These are phyloP conservation scores for Drosophila subquinaria DNA, from an alignment of 2,888 invertebrate genomes.

Conservation along the genomic window DNA sequence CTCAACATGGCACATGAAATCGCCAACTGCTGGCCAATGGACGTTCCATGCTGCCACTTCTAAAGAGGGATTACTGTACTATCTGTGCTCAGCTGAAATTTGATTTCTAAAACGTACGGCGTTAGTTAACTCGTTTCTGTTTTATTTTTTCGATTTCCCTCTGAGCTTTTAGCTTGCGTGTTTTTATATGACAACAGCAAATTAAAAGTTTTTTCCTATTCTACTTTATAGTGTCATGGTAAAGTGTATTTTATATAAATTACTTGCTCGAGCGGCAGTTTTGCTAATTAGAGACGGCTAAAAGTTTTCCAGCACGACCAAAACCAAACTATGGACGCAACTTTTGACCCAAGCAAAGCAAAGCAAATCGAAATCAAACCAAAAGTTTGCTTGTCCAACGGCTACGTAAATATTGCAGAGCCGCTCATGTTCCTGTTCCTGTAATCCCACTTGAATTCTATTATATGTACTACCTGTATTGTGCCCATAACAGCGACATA, in stretches of 20 bases:
- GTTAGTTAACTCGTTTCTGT: neutral
- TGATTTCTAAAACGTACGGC: neutral
- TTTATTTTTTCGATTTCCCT: neutral
- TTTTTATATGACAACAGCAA: constrained; percentile 53
- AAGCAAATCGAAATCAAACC: constrained; percentile 24
- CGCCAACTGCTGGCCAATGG: constrained; percentile 31
- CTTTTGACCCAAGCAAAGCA: constrained; percentile 30
- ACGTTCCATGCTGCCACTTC: neutral
- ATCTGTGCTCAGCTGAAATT: neutral
- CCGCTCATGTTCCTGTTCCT: constrained; percentile 10
- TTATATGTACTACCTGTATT: constrained; percentile 34
- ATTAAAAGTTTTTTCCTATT: constrained; percentile 66
- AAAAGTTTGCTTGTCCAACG: constrained; percentile 31
- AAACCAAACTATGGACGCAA: constrained; percentile 16
- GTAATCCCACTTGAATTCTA: constrained; percentile 51
- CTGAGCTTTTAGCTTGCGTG: constrained; percentile 40
- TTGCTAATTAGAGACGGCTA: constrained; percentile 70
- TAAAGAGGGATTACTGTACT: neutral
- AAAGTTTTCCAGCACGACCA: constrained; percentile 44
- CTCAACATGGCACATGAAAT: constrained; percentile 49
- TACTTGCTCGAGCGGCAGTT: constrained; percentile 53
- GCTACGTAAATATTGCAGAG: constrained; percentile 1
- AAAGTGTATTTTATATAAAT: constrained; percentile 62
- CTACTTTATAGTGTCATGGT: constrained; percentile 49
- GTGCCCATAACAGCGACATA: constrained; percentile 63